These are phyloP conservation scores for Aspiorhynchus laticeps DNA, from an alignment of 2,113 vertebrate genomes.

Conservation along the genomic window DNA sequence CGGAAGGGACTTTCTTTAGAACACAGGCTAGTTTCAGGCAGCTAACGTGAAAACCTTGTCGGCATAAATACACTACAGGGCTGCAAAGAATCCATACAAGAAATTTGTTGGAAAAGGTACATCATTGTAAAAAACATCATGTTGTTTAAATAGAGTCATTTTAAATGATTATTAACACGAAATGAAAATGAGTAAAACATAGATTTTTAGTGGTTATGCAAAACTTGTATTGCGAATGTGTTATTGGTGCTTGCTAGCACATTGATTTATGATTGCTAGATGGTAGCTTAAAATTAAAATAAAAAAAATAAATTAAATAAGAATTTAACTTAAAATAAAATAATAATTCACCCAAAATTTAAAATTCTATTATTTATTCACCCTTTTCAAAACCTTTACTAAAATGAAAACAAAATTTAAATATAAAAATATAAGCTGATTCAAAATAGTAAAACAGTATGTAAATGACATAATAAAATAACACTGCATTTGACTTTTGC, in stretches of 20 bases:
- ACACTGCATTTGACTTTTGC: too few species aligned
- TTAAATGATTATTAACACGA: neutral
- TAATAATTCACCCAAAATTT: too few species aligned
- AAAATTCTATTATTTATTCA: too few species aligned
- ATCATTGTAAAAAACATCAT: neutral
- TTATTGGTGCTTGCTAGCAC: neutral
- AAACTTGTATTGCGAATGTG: neutral
- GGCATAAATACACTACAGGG: neutral
- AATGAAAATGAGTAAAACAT: neutral
- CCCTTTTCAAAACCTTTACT: too few species aligned
- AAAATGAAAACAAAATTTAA: too few species aligned
- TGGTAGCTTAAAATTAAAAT: neutral
- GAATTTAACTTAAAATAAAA: too few species aligned
- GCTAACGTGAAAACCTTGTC: neutral
- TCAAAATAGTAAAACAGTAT: too few species aligned
- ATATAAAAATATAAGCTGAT: too few species aligned
- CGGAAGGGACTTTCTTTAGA: slow-evolving; percentile 1
- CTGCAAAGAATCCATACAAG: neutral
- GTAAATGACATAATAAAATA: too few species aligned
- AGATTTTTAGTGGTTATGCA: neutral
- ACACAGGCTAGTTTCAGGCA: slow-evolving; percentile 2
- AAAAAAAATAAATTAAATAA: too few species aligned
- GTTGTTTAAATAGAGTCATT: neutral
- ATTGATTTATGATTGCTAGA: neutral
- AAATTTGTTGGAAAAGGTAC: neutral